Percentiles rank a stretch among this genome's conserved stretches.
Conservation (phyloP, 2,113 vertebrate genomes). For the Perccottus glenii region DNA sequence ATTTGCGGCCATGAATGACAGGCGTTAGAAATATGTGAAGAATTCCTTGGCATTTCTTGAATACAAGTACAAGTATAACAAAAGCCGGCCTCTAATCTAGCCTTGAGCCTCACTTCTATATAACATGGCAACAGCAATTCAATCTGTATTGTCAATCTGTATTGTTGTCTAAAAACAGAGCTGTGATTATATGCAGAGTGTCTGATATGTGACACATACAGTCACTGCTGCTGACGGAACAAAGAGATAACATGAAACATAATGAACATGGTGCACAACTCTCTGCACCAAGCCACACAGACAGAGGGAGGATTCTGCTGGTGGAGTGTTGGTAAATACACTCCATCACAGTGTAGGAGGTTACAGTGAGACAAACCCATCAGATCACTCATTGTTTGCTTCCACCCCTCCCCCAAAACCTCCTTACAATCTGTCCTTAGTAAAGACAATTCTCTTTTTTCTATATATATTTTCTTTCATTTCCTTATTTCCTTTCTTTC, state of each 20-base stretch:
- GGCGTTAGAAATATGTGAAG: constrained; percentile 12
- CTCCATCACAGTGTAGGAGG: constrained; percentile 49
- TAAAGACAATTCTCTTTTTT: constrained; percentile 21
- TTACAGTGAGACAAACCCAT: constrained; percentile 33
- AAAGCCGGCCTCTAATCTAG: neutral
- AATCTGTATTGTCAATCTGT: neutral
- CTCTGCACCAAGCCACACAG: constrained; percentile 14
- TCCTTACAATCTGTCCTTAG: constrained; percentile 43
- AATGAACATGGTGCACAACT: neutral
- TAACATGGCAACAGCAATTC: neutral
- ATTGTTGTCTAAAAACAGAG: neutral
- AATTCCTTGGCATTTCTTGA: constrained; percentile 20
- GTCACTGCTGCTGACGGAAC: neutral
- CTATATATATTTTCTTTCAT: constrained; percentile 12
- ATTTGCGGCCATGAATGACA: constrained; percentile 41
- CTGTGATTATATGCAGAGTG: neutral
- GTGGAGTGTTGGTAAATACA: constrained; percentile 53
- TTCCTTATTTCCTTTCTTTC: neutral
- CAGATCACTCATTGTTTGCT: constrained; percentile 50
- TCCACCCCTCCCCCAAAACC: constrained; percentile 37
- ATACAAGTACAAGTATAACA: constrained; percentile 9
- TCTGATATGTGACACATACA: neutral
- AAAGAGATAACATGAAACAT: neutral
- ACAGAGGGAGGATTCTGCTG: constrained; percentile 33
- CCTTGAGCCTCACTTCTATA: neutral